Conservation (phyloP, 2,797 vertebrate species). For the Tapirus indicus region DNA sequence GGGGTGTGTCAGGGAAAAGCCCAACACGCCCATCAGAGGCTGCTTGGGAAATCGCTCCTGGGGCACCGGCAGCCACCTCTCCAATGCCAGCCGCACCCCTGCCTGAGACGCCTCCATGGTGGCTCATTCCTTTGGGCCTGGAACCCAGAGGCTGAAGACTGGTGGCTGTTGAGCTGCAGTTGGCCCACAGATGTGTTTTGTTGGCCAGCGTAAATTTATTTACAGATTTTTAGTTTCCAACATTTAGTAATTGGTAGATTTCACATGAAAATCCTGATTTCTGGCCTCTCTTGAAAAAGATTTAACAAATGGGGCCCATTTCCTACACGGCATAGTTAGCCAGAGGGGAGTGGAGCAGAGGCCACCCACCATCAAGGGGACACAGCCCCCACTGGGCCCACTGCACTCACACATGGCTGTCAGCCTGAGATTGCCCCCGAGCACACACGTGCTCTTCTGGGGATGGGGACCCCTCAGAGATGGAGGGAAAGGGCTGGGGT, state of each 20-base stretch:
- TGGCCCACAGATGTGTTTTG: background rate
- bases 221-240: background rate
- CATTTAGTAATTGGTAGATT: background rate
- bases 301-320: background rate
- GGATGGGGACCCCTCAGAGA: background rate
- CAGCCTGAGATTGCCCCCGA: background rate
- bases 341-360: background rate
- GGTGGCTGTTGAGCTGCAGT: background rate
- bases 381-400: background rate
- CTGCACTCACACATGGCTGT: fast-evolving
- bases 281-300: background rate
- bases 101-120: fast-evolving
- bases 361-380: background rate
- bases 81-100: fast-evolving
- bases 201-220: background rate
- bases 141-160: background rate
- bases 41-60: fast-evolving
- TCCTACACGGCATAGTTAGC: background rate
- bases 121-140: background rate
- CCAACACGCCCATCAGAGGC: background rate
- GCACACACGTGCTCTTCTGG: fast-evolving
- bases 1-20: background rate
- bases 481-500: background rate
- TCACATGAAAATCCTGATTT: background rate
- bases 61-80: fast-evolving